Conservation (phyloP, 2,888 invertebrate genomes). For the Mongoloraphidia duomilia region DNA sequence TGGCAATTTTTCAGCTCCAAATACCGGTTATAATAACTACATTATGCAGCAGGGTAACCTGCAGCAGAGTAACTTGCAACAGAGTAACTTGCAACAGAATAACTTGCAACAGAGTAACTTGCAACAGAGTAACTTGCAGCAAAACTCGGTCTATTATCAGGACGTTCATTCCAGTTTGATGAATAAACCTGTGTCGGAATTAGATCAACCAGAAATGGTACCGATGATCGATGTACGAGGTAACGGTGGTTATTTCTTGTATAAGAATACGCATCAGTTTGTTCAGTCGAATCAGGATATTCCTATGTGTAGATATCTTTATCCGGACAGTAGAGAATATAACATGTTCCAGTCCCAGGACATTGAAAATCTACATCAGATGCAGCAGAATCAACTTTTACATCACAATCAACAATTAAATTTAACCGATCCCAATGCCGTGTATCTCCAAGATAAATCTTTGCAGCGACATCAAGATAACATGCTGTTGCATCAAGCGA, state of each 20-base stretch:
- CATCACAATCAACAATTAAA: not conserved
- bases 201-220: not conserved
- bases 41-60: not conserved
- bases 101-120: not conserved
- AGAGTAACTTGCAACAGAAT: not conserved
- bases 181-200: slow-evolving; percentile 1
- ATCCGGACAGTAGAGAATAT: slow-evolving; percentile 7
- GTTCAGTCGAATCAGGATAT: slow-evolving; percentile 6
- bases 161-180: slow-evolving; percentile 3
- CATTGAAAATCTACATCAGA: not conserved
- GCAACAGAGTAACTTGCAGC: not conserved
- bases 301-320: slow-evolving; percentile 6
- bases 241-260: slow-evolving; percentile 6
- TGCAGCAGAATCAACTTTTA: slow-evolving; percentile 3
- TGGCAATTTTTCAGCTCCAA: slow-evolving; percentile 1
- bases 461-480: slow-evolving; percentile 7
- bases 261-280: slow-evolving; percentile 6
- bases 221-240: slow-evolving; percentile 1
- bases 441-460: not conserved
- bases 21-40: slow-evolving; percentile 6
- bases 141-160: slow-evolving; percentile 7
- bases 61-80: not conserved
- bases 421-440: not conserved
- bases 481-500: slow-evolving; percentile 5
- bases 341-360: slow-evolving; percentile 1